Percentiles rank a stretch among this genome's conserved stretches.
Conservation (phyloP, 2,888 invertebrate species). For the Polyommatus iphigenia region DNA sequence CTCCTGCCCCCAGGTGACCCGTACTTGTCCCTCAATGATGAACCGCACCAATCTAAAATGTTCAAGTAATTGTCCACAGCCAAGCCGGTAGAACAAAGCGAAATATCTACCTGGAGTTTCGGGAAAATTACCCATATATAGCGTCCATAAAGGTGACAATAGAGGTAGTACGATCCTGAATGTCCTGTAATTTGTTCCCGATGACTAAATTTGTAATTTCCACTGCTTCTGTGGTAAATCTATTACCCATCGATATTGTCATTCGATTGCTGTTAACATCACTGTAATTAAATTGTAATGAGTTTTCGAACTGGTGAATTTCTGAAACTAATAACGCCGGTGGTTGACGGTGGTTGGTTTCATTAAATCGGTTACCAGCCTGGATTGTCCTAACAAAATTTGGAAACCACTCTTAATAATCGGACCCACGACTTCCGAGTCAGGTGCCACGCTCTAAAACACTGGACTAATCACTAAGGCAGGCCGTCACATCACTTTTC, state of each 20-base stretch:
- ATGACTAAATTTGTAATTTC: slow-evolving; percentile 46
- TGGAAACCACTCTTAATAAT: too few species aligned
- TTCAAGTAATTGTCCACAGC: slow-evolving; percentile 49
- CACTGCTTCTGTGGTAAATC: slow-evolving; percentile 32
- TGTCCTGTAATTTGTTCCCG: slow-evolving; percentile 45
- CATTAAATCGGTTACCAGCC: too few species aligned
- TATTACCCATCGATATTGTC: neutral
- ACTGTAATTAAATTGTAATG: neutral
- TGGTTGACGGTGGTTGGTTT: too few species aligned
- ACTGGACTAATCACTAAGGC: too few species aligned
- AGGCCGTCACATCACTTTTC: too few species aligned
- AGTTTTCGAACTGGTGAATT: neutral
- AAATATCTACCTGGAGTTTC: slow-evolving; percentile 43
- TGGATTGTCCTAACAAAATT: too few species aligned
- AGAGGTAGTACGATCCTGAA: neutral
- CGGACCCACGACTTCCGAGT: too few species aligned
- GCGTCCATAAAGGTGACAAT: neutral
- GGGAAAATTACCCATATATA: neutral
- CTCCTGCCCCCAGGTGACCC: too few species aligned
- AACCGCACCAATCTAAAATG: neutral
- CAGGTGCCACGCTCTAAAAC: too few species aligned
- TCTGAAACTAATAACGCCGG: neutral
- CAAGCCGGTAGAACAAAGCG: slow-evolving; percentile 44
- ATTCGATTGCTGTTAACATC: neutral
- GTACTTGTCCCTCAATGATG: neutral